These are phyloP conservation scores for Cosmia trapezina DNA, from an alignment of 2,888 invertebrate species.

Conservation along the genomic window DNA sequence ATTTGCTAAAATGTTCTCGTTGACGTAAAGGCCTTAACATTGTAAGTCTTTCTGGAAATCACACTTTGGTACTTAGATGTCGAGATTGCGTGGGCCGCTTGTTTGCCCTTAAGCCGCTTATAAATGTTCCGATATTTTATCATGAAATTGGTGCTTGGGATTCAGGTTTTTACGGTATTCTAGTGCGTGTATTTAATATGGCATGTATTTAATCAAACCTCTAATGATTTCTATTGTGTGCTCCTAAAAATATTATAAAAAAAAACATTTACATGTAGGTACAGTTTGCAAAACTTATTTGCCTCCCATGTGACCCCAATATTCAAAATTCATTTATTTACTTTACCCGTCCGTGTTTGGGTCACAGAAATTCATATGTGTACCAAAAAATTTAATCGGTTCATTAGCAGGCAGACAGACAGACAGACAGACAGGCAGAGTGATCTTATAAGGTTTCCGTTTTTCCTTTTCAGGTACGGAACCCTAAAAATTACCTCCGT, in stretches of 20 bases:
- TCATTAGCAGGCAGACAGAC: no score
- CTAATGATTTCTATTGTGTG: background rate
- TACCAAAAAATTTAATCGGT: no score
- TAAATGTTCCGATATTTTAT: slow-evolving; percentile 38
- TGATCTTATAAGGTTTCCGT: no score
- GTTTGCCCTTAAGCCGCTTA: slow-evolving; percentile 36
- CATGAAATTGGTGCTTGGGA: background rate
- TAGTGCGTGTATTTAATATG: background rate
- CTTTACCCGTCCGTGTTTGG: no score
- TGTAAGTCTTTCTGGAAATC: slow-evolving; percentile 66
- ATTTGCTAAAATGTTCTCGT: slow-evolving; percentile 69
- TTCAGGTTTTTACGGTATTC: background rate
- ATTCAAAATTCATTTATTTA: no score
- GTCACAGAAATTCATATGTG: no score
- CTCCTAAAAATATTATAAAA: background rate
- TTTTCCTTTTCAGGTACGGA: no score
- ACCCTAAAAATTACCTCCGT: background rate
- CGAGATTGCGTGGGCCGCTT: slow-evolving; percentile 42
- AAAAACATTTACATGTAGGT: no score
- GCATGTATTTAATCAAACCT: background rate
- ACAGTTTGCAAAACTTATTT: no score
- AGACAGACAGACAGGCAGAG: no score
- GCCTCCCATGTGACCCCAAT: no score
- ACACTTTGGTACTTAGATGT: slow-evolving; percentile 47
- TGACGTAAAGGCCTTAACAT: slow-evolving; percentile 48